phyloP scores from a whole-genome alignment of 2,888 invertebrate species.

The Gnatocerus cornutus region DNA sequence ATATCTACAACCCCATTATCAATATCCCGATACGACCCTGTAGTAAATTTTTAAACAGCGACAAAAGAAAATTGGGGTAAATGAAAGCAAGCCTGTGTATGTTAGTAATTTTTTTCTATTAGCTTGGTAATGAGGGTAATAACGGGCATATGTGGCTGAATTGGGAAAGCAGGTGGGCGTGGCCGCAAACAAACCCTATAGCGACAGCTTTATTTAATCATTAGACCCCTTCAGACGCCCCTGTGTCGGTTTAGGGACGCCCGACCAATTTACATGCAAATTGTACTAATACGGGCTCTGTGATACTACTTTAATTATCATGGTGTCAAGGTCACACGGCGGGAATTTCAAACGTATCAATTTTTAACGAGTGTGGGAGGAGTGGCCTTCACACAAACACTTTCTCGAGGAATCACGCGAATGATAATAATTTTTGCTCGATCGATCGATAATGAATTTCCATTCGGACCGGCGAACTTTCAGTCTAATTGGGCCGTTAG shows the following conservation, averaged over 20 bases:
- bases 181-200: slow-evolving; percentile 12
- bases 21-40: no score
- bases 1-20: background rate
- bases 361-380: no score
- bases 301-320: no score
- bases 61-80: no score
- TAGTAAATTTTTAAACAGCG: no score
- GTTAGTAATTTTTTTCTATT: no score
- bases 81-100: no score
- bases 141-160: slow-evolving; percentile 1
- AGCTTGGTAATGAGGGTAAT: background rate
- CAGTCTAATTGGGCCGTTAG: slow-evolving; percentile 36
- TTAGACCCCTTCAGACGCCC: slow-evolving; percentile 20
- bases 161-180: slow-evolving; percentile 26
- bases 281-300: slow-evolving; percentile 10
- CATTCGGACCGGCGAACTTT: background rate
- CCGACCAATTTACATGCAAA: slow-evolving; percentile 20
- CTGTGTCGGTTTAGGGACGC: slow-evolving; percentile 14
- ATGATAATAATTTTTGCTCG: no score
- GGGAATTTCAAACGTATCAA: no score
- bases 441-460: background rate
- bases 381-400: slow-evolving; percentile 11
- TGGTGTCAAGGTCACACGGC: no score
- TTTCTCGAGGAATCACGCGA: slow-evolving; percentile 5
- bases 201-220: slow-evolving; percentile 26